Base-by-base conservation (phyloP, 2,113 vertebrate species). In the Rhadina sibilatrix region DNA sequence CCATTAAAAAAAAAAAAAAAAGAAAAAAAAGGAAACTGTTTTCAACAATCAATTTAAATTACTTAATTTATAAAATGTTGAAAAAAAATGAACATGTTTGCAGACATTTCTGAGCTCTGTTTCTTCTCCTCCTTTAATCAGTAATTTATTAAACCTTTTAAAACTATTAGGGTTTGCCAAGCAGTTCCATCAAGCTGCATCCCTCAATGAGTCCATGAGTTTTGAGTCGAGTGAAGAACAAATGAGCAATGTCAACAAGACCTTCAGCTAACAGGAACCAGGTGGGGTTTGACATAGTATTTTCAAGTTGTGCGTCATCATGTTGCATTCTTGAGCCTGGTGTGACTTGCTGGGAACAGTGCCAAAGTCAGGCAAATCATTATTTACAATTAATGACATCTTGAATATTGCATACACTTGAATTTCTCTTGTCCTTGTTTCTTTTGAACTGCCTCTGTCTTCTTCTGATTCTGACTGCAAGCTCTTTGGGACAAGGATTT, bases 321-420 rank as follows among this genome's bases (percentile, higher is more conserved):
- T 56, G 35, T 44, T 53, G 46, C 82, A 85, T 94, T 93, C 82
- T 79, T 64, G 53, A 85, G 83, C 40, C 46, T 87, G 35, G 28
- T 82, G 82, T 80, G 80, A 93, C 53, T 87, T 95, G 56, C 87
- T 88, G 46, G 87, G 75, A 96, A 66, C 49, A 76, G 53, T 64
- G 87, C 95, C 94, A 94, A 82, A 65, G 61, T 89, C 92, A 94
- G n/a, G 56, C 16, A 94, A 87, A 85, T 25, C 57, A 37, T 82
- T 72, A 76, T 60, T 92, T 89, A 60, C 35, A 30, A 40, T 56
- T 56, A 76, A 75, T 46, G 38, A 60, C 56, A 59, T 90, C 78
- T 13, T 71, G 61, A 84, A 91, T 60, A 93, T 64, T 9, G 3
- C 38, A 76, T 13, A 40, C 10, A 27, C 40, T 89, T 82, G 31